Base-by-base conservation (phyloP, 1,140 invertebrate genomes). In the Drosophila obscura region DNA sequence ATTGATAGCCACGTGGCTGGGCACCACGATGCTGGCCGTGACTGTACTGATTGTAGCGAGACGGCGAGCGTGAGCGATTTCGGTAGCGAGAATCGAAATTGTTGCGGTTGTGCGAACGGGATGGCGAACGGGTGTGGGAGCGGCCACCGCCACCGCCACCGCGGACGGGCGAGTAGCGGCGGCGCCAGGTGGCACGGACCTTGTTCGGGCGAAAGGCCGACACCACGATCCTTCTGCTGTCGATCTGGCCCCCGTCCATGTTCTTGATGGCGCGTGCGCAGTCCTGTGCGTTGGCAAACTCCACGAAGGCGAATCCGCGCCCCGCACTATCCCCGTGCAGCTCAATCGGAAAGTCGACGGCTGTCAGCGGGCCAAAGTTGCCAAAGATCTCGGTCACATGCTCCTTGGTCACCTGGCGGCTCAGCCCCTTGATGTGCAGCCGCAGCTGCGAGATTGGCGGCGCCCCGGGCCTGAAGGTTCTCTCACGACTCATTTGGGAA, bases 171-270 rank as follows among this genome's bases (percentile, higher is more conserved):
- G 81, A 87, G 3, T 62, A 62, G 11, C 35, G 35, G 9, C 35
- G 35, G 11, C 35, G 35, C 35, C 35, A 39, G 35, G 35, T 13
- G 35, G 35, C 35, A 11, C 35, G 35, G 0, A 39, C 35, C 35
- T 39, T 75, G 15, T 22, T 53, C 28, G 51, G 43, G 39, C 71
- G 44, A 22, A 85, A 85, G 7, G 82, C 68, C 0, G 74, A 62
- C 16, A 85, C 81, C 5, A 69, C 13, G 2, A 85, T 75, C 2
- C 55, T 55, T 16, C 62, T 55, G n/a, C 59, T 69, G 44, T 85
- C 81, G 16, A 85, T 81, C 35, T 58, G 61, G 2, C 81, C 77
- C 1, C 81, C 81, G 39, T 85, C 59, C 81, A 85, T 85, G 28
- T 69, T 75, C 51, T 52, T 67, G 9, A 69, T 60, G 16, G 81